Percentiles rank a stretch among this genome's conserved stretches.
Evolutionary conservation across 2,113 vertebrate species (phyloP).

Genomic region (Aix galericulata): DNA sequence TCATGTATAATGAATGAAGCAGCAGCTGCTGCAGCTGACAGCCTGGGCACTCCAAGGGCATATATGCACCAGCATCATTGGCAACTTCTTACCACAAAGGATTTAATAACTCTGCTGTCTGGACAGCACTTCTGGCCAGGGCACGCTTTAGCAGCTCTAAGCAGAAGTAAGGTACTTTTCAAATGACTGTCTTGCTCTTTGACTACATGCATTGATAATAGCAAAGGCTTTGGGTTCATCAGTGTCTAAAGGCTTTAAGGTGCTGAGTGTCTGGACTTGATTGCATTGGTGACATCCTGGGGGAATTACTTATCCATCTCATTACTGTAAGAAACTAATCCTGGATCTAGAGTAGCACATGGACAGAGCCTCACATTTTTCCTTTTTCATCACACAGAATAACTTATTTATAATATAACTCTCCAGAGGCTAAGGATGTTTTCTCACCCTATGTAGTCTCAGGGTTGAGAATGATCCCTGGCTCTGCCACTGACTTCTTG

Average conservation of each 20-base stretch:
- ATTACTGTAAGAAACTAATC: slow-evolving; percentile 34
- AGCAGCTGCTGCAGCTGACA: slow-evolving; percentile 72
- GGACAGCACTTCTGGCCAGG: neutral
- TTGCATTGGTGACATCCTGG: neutral
- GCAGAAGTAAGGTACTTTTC: neutral
- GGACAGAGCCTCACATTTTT: neutral
- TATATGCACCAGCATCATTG: slow-evolving; percentile 12
- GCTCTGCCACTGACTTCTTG: neutral
- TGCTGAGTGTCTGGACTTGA: neutral
- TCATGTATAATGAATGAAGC: slow-evolving; percentile 76
- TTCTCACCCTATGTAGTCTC: neutral
- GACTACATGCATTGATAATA: neutral
- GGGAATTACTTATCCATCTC: slow-evolving; percentile 8
- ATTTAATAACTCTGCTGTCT: slow-evolving; percentile 9
- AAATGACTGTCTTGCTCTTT: neutral
- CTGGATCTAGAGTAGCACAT: neutral
- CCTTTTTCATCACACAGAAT: neutral
- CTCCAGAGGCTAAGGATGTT: neutral
- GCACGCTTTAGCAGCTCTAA: neutral
- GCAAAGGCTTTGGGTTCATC: neutral
- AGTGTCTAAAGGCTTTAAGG: neutral
- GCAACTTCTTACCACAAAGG: slow-evolving; percentile 31
- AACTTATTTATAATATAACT: neutral
- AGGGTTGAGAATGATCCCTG: neutral
- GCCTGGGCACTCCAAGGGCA: slow-evolving; percentile 67